These are phyloP conservation scores for Xiphias gladius DNA, from an alignment of 2,113 vertebrate species.

Conservation along the genomic window DNA sequence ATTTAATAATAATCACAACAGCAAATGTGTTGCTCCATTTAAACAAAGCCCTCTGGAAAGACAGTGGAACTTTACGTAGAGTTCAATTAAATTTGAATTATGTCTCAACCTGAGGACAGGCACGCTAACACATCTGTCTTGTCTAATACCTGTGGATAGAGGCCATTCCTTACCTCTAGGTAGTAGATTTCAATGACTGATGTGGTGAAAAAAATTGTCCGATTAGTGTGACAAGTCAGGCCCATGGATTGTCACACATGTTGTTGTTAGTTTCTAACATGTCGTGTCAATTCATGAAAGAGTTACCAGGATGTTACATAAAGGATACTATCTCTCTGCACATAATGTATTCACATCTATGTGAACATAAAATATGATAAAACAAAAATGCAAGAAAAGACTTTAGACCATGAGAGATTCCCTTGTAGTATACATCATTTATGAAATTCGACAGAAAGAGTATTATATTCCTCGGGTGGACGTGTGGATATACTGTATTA, in stretches of 20 bases:
- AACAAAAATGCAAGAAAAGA: neutral
- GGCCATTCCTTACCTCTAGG: conserved; percentile 21
- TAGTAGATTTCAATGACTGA: conserved; percentile 27
- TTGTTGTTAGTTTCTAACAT: conserved; percentile 22
- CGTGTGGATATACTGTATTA: neutral
- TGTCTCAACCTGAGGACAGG: conserved; percentile 49
- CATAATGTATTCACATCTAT: conserved; percentile 16
- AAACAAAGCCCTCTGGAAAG: conserved; percentile 21
- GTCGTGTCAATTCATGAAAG: neutral
- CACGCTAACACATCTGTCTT: conserved; percentile 30
- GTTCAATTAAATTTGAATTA: conserved; percentile 52
- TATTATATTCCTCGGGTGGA: neutral
- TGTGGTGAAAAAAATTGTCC: conserved; percentile 16
- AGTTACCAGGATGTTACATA: neutral
- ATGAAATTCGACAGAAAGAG: neutral
- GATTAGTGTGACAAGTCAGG: conserved; percentile 35
- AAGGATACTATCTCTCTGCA: neutral
- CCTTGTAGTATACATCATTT: neutral
- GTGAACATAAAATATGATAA: neutral
- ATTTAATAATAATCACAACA: conserved; percentile 47
- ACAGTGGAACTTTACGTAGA: conserved; percentile 26
- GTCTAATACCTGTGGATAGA: conserved; percentile 39
- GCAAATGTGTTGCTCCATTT: conserved; percentile 25
- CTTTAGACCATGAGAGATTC: neutral
- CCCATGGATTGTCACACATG: conserved; percentile 18